phyloP scores from a whole-genome alignment of 2,888 invertebrate species.

The Leptinotarsa peninsularis region DNA sequence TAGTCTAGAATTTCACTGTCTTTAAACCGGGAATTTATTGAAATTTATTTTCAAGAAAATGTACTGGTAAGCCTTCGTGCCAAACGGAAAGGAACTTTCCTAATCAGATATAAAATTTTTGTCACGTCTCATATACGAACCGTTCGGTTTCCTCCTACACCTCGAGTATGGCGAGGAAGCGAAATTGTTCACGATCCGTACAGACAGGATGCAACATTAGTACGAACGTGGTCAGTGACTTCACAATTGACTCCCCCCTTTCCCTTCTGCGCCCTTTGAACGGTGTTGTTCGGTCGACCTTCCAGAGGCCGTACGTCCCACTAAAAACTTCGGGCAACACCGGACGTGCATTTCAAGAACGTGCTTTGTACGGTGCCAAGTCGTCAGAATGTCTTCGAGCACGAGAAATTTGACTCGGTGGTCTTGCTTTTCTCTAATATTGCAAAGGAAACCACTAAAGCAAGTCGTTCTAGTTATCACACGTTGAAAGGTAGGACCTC shows the following conservation, averaged over 20 bases:
- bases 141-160: conserved; percentile 1
- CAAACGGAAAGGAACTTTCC: no score
- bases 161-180: not conserved
- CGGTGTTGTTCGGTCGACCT: conserved; percentile 59
- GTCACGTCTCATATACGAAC: not conserved
- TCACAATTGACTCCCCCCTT: conserved; percentile 50
- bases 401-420: not conserved
- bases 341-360: conserved; percentile 32
- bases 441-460: no score
- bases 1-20: no score
- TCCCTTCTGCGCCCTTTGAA: conserved; percentile 49
- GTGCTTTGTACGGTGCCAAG: conserved; percentile 28
- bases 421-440: no score
- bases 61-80: no score
- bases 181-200: not conserved
- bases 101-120: not conserved
- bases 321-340: conserved; percentile 56
- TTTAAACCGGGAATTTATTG: no score
- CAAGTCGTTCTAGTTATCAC: no score
- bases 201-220: conserved; percentile 35
- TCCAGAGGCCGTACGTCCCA: conserved; percentile 61
- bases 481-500: no score
- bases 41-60: no score
- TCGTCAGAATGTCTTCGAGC: not conserved
- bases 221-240: conserved; percentile 56